Evolutionary conservation across 92 coral and sea anemone genomes (phyloP), one percentile per base, ranked within the genome.

Genomic region (Zoanthus solanderi): DNA sequence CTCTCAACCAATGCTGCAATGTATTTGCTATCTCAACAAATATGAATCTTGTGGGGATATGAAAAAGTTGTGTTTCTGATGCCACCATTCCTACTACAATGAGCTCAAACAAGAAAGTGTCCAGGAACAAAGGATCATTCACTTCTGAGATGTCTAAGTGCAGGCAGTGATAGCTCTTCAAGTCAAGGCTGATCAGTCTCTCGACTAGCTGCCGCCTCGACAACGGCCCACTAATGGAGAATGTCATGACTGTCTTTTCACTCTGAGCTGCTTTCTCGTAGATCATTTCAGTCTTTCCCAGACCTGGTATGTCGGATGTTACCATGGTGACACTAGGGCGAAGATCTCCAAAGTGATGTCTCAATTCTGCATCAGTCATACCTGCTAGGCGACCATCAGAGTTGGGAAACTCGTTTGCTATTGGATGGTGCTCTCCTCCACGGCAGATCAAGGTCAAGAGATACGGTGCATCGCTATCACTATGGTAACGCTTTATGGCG

Each of bases 221-320:
- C n/a, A 94, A 79, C 29, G 95, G 98, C n/a, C 98, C 98, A 72
- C 95, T 94, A 17, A 94, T 91, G 14, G 95, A 87, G 73, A 94
- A 92, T 16, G 88, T 89, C 37, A 89, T 91, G 46, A 94, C 86
- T n/a, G 79, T 87, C 88, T 92, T 94, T 29, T 78, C 80, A 14
- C 88, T 69, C 61, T 80, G 65, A 23, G 88, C 78, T 34, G 92
- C 95, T 76, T 84, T 88, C 50, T 76, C 72, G 31, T 81, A 83
- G 37, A 94, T 93, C 52, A 72, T 45, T 87, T 94, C 98, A 16
- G 98, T 94, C 90, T 94, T 94, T 11, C 95, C 98, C 72, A 94
- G 92, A 15, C 98, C 98, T 2, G 98, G 98, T 69, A 94, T 83
- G 5, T 90, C 92, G n/a, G 98, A 94, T 14, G 95, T 94, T 13